Base-by-base conservation (phyloP, 2,113 vertebrate species). In the Diadophis punctatus region DNA sequence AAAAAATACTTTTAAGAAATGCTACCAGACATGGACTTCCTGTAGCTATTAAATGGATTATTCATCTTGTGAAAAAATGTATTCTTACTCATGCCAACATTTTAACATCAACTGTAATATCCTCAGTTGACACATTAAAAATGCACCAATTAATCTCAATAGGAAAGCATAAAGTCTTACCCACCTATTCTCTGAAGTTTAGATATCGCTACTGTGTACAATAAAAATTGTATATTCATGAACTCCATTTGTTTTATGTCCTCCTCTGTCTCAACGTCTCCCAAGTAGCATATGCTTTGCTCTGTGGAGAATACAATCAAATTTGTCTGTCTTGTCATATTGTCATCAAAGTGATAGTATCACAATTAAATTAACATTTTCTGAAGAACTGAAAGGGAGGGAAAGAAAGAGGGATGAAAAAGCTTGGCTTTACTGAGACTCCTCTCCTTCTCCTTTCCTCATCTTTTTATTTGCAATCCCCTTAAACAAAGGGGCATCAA, bases 331-430 rank as follows among this genome's bases (percentile, higher is more conserved):
- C 98, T 98, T 98, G 98, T 98, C 98, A 98, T 97, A 98, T 98
- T 98, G 98, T 98, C 98, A 98, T 98, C 98, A 98, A 98, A 98
- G 97, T 98, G 97, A 98, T 98, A 98, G 98, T 98, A 97, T 98
- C 98, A 98, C 98, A 98, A 98, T 98, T 98, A 98, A 98, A 98
- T 98, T 98, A 98, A 98, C 98, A 98, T 98, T 98, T 98, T 98
- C 97, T 97, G 98, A 98, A 98, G 97, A 97, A 97, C 97, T 97
- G 97, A 97, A 98, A 98, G 96, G 97, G 96, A 98, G 96, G 96
- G 96, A 97, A 97, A 96, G 95, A 97, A 98, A 98, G 94, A 94
- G 97, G 97, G 97, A 95, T 96, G 95, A 96, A 96, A 96, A 97
- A 97, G 97, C 94, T 95, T 94, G 43, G 93, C 97, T 96, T 98